Base-by-base conservation (phyloP, 2,113 vertebrate species). In the Irena cyanogastra region DNA sequence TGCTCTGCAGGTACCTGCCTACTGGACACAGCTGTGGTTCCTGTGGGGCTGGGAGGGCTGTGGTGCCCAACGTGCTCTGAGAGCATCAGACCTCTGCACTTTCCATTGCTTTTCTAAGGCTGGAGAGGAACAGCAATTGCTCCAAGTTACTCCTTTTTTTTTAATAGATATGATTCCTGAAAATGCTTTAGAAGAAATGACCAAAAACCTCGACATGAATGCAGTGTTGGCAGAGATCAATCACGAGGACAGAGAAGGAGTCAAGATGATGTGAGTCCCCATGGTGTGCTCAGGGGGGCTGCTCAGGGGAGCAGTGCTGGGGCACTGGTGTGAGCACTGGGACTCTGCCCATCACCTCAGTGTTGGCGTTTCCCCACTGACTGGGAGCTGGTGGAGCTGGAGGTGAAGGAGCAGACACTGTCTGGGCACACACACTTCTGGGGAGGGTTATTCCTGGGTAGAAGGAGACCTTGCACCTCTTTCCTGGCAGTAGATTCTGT, bases 181-280 rank as follows among this genome's bases (percentile, higher is more conserved):
- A 97, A 99, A 99, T 16, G 99, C 99, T 95, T 98, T 99, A 93
- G 99, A 99, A 96, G 99, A 99, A 96, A 99, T 99, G 97, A 99
- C 99, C 30, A 99, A 99, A 98, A 99, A 99, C 98, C 99, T 99
- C 71, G 99, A 99, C 84, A 99, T 98, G 71, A 99, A 98, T 31
- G 98, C 99, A 14, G 98, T 99, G 78, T 98, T 99, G 61, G 98
- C 99, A 50, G 99, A 99, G 91, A 98, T 98, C 59, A 89, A 90
- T 37, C 98, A 98, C 2, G 96, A 69, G 16, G 98, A 97, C 90
- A 92, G 98, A 88, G 97, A 99, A 98, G 97, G 98, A 53, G 98
- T 99, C 90, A 99, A 98, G 96, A 98, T 99, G 98, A 99, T 99
- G 99, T 99, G 96, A 98, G 99, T 98, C 26, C 13, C n/a, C 1